phyloP scores from a whole-genome alignment of 2,888 invertebrate species.

The Sinhomidia bicolor region DNA sequence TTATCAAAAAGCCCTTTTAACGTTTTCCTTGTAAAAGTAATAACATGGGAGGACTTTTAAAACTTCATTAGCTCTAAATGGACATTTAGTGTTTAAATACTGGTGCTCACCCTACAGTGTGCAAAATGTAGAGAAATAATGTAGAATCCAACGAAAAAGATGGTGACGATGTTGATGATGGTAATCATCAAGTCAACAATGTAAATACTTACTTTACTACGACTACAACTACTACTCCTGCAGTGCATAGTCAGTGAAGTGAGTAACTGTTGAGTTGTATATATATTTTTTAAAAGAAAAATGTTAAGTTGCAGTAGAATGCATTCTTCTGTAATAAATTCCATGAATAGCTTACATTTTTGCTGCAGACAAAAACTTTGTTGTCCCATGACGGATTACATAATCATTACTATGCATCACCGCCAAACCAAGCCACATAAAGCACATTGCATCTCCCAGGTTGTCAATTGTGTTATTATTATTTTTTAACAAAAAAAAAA shows the following conservation, averaged over 20 bases:
- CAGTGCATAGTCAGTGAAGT: neutral
- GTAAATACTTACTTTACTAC: too few relatives aligned
- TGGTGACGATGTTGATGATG: too few relatives aligned
- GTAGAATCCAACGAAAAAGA: too few relatives aligned
- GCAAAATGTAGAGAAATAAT: too few relatives aligned
- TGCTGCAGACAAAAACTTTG: slow-evolving; percentile 34
- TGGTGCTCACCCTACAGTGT: too few relatives aligned
- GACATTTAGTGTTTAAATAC: neutral
- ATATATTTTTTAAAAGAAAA: neutral
- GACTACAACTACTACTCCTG: too few relatives aligned
- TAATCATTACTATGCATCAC: slow-evolving; percentile 38
- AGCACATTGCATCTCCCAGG: slow-evolving; percentile 17
- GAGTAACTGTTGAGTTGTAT: neutral
- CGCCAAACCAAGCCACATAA: neutral
- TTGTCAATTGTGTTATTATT: neutral
- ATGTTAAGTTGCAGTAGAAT: slow-evolving; percentile 1
- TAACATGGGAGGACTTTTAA: too few relatives aligned
- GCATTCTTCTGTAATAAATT: slow-evolving; percentile 51
- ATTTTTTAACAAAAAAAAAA: neutral
- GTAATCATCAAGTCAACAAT: too few relatives aligned
- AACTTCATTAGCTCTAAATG: neutral
- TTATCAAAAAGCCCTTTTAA: too few relatives aligned
- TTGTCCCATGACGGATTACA: slow-evolving; percentile 72
- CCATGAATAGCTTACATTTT: slow-evolving; percentile 52
- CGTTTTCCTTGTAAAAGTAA: too few relatives aligned